A percentile compares a stretch with the other conserved stretches of the same genome.
Evolutionary conservation across 2,888 invertebrate genomes (phyloP).

Genomic region (Eurois occulta): DNA sequence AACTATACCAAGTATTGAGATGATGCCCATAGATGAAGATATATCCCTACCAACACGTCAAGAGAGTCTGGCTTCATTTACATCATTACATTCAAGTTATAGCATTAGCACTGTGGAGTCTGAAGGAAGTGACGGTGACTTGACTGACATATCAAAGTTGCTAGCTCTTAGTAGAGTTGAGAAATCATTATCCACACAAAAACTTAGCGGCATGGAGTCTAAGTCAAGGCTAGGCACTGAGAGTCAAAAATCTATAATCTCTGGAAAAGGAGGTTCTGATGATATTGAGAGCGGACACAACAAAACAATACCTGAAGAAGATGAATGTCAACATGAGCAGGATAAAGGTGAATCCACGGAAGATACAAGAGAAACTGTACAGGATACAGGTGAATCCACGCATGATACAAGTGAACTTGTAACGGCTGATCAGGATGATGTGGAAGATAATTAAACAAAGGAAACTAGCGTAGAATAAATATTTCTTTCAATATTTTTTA

Average conservation of each 20-base stretch:
- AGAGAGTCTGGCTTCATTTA: slow-evolving; percentile 82
- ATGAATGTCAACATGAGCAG: neutral
- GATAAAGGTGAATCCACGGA: neutral
- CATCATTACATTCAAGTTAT: slow-evolving; percentile 78
- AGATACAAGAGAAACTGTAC: too few relatives aligned
- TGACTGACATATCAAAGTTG: slow-evolving; percentile 69
- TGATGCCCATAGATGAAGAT: slow-evolving; percentile 75
- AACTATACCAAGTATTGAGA: slow-evolving; percentile 82
- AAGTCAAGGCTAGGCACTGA: slow-evolving; percentile 22
- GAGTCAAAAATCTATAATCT: slow-evolving; percentile 10
- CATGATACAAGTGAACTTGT: neutral
- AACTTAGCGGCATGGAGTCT: neutral
- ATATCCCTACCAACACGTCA: slow-evolving; percentile 67
- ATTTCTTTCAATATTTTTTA: slow-evolving; percentile 16
- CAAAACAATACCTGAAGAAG: slow-evolving; percentile 27
- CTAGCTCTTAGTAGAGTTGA: slow-evolving; percentile 82
- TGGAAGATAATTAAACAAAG: neutral
- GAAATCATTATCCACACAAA: slow-evolving; percentile 77
- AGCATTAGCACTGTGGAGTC: slow-evolving; percentile 48
- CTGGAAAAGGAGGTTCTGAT: slow-evolving; percentile 38
- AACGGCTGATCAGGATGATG: neutral
- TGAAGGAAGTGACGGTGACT: slow-evolving; percentile 72
- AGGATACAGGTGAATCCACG: too few relatives aligned
- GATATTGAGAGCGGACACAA: slow-evolving; percentile 52
- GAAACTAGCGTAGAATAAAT: neutral